Base-by-base conservation (phyloP, 2,797 vertebrate genomes). In the Synanceia verrucosa region DNA sequence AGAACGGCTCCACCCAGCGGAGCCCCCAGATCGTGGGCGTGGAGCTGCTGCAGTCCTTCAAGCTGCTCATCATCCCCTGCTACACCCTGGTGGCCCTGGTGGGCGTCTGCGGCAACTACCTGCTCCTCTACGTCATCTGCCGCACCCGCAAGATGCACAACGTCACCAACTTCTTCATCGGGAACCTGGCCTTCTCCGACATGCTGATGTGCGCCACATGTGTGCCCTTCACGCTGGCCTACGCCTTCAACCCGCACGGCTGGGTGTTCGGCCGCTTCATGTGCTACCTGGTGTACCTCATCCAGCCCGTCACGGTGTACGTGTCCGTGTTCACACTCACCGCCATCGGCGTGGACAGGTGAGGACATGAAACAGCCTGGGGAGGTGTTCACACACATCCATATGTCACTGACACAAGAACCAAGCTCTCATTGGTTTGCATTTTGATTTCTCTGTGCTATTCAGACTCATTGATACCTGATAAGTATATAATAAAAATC, bases 171-270 rank as follows among this genome's bases (percentile, higher is more conserved):
- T 96, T 96, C 72, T 96, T 97, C 79, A 96, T 96, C 2, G 96
- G 96, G 9, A 97, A 96, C 90, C 83, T 97, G 91, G 96, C 96
- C 21, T 96, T 96, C 86, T 96, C 96, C 0, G 96, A 97, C 89
- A 95, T 96, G 96, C 91, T 97, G 74, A 97, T 96, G 95, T 97
- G 96, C 0, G 94, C 94, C 44, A 96, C 95, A 0, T 97, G 96
- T 0, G 95, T 97, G 52, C 96, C 96, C 53, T 96, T 96, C 86
- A 96, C 95, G 0, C 83, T 97, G 84, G 96, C 96, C 3, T 97
- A 96, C 0, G 96, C 95, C 48, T 96, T 96, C 88, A 96, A 96
- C 86, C 95, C 95, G 0, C 94, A 90, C 1, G 96, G 96, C n/a
- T 96, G 96, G 96, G 90, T 95, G 33, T 96, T 96, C 0, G 96